phyloP scores from a whole-genome alignment of 2,888 invertebrate genomes.

The Belgica antarctica region DNA sequence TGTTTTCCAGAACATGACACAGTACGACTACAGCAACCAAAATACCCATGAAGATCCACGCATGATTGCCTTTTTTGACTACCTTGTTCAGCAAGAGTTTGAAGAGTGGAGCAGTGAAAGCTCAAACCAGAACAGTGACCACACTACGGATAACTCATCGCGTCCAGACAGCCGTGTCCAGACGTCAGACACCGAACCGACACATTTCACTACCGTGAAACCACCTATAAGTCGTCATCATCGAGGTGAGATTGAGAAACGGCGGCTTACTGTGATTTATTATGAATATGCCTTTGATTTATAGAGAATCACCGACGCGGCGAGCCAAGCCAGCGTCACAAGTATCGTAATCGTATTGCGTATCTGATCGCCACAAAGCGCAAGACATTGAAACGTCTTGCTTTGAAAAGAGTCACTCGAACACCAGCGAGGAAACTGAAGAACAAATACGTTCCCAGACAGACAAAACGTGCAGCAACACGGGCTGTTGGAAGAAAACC shows the following conservation, averaged over 20 bases:
- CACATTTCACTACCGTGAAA: constrained; percentile 11
- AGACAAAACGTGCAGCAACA: constrained; percentile 45
- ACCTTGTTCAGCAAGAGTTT: constrained; percentile 84
- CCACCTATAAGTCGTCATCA: not conserved
- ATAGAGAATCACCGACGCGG: not conserved
- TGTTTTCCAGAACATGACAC: constrained; percentile 66
- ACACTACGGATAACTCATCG: constrained; percentile 48
- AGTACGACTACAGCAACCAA: constrained; percentile 85
- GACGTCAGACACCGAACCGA: constrained; percentile 45
- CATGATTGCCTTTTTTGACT: constrained; percentile 97
- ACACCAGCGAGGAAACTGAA: constrained; percentile 49
- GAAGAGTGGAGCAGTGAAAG: constrained; percentile 71
- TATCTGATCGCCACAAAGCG: constrained; percentile 72
- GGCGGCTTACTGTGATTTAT: not conserved
- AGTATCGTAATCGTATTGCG: constrained; percentile 68
- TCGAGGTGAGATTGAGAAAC: constrained; percentile 40
- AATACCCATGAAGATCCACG: constrained; percentile 86
- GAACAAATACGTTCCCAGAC: constrained; percentile 45
- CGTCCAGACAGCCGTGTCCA: constrained; percentile 47
- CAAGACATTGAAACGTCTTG: constrained; percentile 63
- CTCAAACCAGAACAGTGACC: constrained; percentile 47
- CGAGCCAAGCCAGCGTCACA: constrained; percentile 49
- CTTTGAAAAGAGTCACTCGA: constrained; percentile 58
- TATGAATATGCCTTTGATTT: not conserved
- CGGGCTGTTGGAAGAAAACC: constrained; percentile 45